Evolutionary conservation across 2,888 invertebrate genomes (phyloP), one percentile per base, ranked within the genome.

Genomic region (Amphipyra tragopoginis): DNA sequence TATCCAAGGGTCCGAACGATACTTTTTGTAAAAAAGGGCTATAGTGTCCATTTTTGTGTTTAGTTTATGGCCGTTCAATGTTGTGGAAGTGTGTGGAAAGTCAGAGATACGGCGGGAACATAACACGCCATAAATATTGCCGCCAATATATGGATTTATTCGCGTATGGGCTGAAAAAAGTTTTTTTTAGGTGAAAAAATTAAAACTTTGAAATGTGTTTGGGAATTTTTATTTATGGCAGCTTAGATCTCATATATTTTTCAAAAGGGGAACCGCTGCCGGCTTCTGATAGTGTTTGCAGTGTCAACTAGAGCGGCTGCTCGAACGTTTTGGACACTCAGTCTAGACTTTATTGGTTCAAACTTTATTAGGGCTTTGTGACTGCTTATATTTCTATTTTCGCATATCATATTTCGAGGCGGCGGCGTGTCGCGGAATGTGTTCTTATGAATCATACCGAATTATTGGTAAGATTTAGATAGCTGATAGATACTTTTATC

Each of bases 51-150:
- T 87, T 84, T 81, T 82, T 85, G 83, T 86, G 84, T 87, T 88
- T 84, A 85, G 85, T 88, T 89, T 86, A 88, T 81, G 83, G 83
- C 82, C 79, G 90, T 83, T 89, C 89, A 92, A 93, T 93, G 93
- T 91, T 85, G 87, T 81, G 93, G 91, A 93, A 93, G 86, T 87
- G 91, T 83, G 90, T 93, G 93, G 86, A 85, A 87, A 83, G 81
- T 77, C 82, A 80, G 82, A 87, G 93, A 93, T 93, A 93, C 79
- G 89, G 84, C 77, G 81, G 66, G 65, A 79, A 77, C 84, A 84
- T 86, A 84, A 84, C 87, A 87, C 84, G 77, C 84, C 89, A 88
- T 93, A 93, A 93, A 93, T 93, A 92, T 86, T 84, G 83, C 77
- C 77, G 64, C 82, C 79, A 77, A 78, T 83, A 72, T 77, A 78